Percentiles rank a stretch among this genome's conserved stretches.
Conservation (phyloP, 2,888 invertebrate genomes). For the Scaptomyza caliginosa region DNA sequence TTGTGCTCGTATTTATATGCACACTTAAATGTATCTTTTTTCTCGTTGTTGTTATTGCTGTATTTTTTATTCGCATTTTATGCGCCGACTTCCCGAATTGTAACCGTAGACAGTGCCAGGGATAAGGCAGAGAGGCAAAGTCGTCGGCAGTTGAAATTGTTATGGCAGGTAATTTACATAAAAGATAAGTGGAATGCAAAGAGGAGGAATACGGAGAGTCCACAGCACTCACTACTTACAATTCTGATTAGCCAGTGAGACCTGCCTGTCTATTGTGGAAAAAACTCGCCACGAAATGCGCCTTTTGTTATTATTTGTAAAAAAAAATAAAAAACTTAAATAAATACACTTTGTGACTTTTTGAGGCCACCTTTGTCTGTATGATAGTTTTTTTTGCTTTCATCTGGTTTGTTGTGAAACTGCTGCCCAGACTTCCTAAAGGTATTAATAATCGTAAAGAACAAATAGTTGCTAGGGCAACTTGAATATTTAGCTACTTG, state of each 20-base stretch:
- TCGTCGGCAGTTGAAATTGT: slow-evolving; percentile 49
- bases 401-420: slow-evolving; percentile 17
- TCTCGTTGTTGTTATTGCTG: slow-evolving; percentile 10
- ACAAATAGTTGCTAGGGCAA: slow-evolving; percentile 22
- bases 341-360: slow-evolving; percentile 59
- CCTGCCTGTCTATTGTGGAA: slow-evolving; percentile 68
- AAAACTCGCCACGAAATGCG: slow-evolving; percentile 64
- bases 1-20: slow-evolving; percentile 65
- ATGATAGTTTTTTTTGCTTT: slow-evolving; percentile 22
- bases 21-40: slow-evolving; percentile 21
- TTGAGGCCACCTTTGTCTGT: slow-evolving; percentile 30
- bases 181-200: slow-evolving; percentile 68
- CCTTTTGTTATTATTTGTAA: slow-evolving; percentile 61
- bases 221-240: slow-evolving; percentile 60
- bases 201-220: slow-evolving; percentile 38
- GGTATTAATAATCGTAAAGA: slow-evolving; percentile 69
- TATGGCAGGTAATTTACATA: slow-evolving; percentile 77
- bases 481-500: slow-evolving; percentile 67
- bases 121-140: not conserved
- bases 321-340: not conserved
- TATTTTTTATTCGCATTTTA: slow-evolving; percentile 54
- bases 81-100: slow-evolving; percentile 63
- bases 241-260: slow-evolving; percentile 73
- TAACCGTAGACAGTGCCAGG: slow-evolving; percentile 51
- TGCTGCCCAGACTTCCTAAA: slow-evolving; percentile 76